Percentiles rank a stretch among this genome's conserved stretches.
phyloP scores from a whole-genome alignment of 2,113 vertebrate genomes.

The Felis chaus region DNA sequence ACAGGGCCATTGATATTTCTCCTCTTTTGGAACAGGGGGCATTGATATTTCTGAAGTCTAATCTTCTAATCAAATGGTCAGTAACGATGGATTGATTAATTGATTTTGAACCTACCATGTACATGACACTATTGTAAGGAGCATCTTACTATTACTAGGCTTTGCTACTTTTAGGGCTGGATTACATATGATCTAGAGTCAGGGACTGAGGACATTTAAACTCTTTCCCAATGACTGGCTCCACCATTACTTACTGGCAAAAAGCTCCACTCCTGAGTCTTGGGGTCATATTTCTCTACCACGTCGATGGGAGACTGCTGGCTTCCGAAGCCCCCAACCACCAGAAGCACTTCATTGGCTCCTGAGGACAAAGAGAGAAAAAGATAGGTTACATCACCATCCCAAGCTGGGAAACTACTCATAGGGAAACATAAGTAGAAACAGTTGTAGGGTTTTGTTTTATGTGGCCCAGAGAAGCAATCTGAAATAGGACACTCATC shows the following conservation, averaged over 20 bases:
- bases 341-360: conserved; percentile 97
- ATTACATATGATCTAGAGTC: not conserved
- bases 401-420: not conserved
- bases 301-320: conserved; percentile 98
- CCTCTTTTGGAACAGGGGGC: too few species aligned
- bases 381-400: conserved; percentile 36
- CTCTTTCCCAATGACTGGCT: not conserved
- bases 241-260: conserved; percentile 90
- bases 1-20: not conserved
- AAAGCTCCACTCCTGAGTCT: conserved; percentile 98
- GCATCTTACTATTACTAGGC: not conserved
- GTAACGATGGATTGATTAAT: not conserved
- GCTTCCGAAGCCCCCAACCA: conserved; percentile 98
- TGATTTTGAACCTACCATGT: not conserved
- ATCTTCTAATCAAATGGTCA: not conserved
- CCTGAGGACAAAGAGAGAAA: conserved; percentile 84
- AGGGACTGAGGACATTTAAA: not conserved
- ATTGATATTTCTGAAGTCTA: not conserved
- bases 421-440: not conserved
- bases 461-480: not conserved
- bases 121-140: not conserved
- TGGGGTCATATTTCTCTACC: conserved; percentile 98
- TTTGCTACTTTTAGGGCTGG: not conserved
- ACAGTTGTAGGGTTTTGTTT: not conserved
- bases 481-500: not conserved